Conservation (phyloP, 2,113 vertebrate species). For the human (Homo sapiens) region DNA sequence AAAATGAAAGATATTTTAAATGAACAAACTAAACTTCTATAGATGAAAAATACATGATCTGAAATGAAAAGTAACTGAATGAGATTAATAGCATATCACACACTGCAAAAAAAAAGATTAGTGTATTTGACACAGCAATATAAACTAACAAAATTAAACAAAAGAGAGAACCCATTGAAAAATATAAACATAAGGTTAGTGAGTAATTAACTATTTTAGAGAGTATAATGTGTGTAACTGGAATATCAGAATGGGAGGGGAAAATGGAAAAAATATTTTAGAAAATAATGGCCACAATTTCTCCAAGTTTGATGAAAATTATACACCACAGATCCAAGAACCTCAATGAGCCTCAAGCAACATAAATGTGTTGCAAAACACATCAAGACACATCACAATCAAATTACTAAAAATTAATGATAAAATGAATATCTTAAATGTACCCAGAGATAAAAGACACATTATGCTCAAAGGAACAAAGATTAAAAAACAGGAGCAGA, state of each 20-base stretch:
- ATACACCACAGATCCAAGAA: not conserved
- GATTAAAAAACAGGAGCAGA: not conserved
- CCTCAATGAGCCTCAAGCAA: not conserved
- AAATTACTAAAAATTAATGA: not conserved
- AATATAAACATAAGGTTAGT: not conserved
- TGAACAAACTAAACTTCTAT: not conserved
- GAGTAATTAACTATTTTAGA: not conserved
- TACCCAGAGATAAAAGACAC: not conserved
- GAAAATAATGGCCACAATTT: constrained; percentile 15
- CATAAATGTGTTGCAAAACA: not conserved
- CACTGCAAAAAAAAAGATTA: not conserved
- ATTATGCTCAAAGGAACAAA: not conserved
- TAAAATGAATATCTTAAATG: not conserved
- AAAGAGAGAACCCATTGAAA: not conserved
- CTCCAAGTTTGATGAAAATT: not conserved
- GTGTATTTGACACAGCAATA: not conserved
- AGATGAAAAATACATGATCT: not conserved
- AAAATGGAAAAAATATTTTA: constrained; percentile 5
- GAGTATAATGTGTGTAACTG: not conserved
- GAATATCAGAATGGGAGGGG: not conserved
- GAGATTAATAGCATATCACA: not conserved
- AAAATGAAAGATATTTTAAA: not conserved
- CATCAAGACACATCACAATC: not conserved
- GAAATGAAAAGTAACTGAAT: constrained; percentile 32
- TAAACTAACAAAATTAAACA: not conserved